phyloP scores from a whole-genome alignment of 2,113 vertebrate genomes.

The Micronycteris hirsuta region DNA sequence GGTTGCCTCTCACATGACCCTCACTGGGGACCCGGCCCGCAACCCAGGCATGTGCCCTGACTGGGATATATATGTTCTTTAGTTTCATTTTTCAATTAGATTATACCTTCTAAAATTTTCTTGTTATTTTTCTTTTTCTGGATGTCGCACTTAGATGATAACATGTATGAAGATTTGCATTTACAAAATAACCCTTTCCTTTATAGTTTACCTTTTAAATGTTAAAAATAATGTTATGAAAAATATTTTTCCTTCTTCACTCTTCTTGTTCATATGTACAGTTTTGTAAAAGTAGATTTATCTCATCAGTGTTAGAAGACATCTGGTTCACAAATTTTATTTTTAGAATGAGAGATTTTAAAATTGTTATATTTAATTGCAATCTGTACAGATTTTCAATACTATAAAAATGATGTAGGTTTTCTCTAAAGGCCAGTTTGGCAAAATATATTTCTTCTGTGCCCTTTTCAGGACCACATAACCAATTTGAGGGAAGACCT shows the following conservation, averaged over 20 bases:
- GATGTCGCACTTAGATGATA: neutral
- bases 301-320: conserved; percentile 33
- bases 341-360: conserved; percentile 32
- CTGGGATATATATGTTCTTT: conserved; percentile 10
- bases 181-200: conserved; percentile 28
- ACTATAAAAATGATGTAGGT: neutral
- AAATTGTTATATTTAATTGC: conserved; percentile 34
- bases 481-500: neutral
- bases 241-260: conserved; percentile 21
- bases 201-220: conserved; percentile 29
- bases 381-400: conserved; percentile 28
- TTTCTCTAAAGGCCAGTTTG: neutral
- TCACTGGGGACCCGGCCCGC: too few species aligned
- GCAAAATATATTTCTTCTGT: neutral
- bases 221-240: conserved; percentile 28
- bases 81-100: conserved; percentile 47
- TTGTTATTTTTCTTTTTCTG: conserved; percentile 15
- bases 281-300: conserved; percentile 2
- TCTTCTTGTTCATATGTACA: conserved; percentile 2
- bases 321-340: conserved; percentile 47
- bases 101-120: conserved; percentile 14
- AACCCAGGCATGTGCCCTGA: too few species aligned
- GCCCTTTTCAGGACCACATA: neutral
- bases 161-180: neutral
- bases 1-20: too few species aligned